Evolutionary conservation across 1,140 invertebrate species (phyloP).

Genomic region (Aphelenchoides fujianensis): DNA sequence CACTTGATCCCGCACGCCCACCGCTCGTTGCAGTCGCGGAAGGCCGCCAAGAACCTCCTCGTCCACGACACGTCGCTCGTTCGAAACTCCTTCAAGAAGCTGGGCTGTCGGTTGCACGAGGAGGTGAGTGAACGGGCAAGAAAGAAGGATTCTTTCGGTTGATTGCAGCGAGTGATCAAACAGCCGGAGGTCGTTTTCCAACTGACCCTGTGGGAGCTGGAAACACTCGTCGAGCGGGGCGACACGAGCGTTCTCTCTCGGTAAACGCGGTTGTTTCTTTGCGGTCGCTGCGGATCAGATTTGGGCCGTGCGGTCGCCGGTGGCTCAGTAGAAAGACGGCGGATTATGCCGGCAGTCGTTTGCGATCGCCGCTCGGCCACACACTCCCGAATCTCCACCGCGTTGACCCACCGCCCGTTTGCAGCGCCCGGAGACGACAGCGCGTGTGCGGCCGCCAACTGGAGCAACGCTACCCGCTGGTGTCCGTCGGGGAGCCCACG

Average conservation of each 20-base stretch:
- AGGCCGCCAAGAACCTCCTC: constrained; percentile 30
- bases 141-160: constrained; percentile 1
- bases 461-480: constrained; percentile 17
- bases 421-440: constrained; percentile 19
- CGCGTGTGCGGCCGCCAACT: constrained; percentile 24
- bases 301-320: too few relatives aligned
- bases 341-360: too few relatives aligned
- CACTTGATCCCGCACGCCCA: constrained; percentile 30
- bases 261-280: not conserved
- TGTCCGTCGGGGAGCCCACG: constrained; percentile 21
- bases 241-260: not conserved
- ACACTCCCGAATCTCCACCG: too few relatives aligned
- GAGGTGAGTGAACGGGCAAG: constrained; percentile 5
- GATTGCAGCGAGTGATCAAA: constrained; percentile 15
- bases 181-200: constrained; percentile 25
- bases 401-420: too few relatives aligned
- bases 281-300: not conserved
- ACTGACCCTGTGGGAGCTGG: constrained; percentile 28
- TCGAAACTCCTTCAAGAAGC: constrained; percentile 14
- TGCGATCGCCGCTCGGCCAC: too few relatives aligned
- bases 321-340: too few relatives aligned
- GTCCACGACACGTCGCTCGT: constrained; percentile 22
- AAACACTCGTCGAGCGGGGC: not conserved
- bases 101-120: constrained; percentile 10
- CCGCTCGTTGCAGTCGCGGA: constrained; percentile 20